Conservation (phyloP, 2,797 vertebrate species). For the Falco naumanni region DNA sequence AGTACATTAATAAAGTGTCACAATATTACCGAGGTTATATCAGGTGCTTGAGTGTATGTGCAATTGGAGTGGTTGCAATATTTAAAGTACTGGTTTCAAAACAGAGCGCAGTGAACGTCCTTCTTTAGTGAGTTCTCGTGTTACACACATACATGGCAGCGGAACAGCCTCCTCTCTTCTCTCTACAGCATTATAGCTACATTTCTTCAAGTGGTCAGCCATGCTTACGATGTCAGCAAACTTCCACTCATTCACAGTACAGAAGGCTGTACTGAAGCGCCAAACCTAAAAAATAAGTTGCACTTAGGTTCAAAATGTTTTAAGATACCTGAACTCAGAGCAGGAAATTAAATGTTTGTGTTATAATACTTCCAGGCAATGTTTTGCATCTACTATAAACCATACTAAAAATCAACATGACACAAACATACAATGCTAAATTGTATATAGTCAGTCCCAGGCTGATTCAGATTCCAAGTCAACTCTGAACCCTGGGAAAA, state of each 20-base stretch:
- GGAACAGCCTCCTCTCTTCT: constrained; percentile 93
- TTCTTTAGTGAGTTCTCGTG: constrained; percentile 95
- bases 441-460: background rate
- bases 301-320: constrained; percentile 53
- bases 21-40: constrained; percentile 76
- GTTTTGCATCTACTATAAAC: background rate
- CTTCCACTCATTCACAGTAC: constrained; percentile 97
- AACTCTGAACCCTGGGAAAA: background rate
- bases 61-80: constrained; percentile 58
- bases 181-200: constrained; percentile 91
- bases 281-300: constrained; percentile 87
- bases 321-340: background rate
- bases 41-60: constrained; percentile 77
- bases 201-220: constrained; percentile 98
- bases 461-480: background rate
- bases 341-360: background rate
- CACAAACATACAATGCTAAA: background rate
- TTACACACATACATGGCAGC: constrained; percentile 98
- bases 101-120: constrained; percentile 94
- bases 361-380: background rate
- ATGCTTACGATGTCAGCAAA: constrained; percentile 98
- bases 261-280: constrained; percentile 98
- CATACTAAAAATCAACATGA: background rate
- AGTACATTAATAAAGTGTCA: constrained; percentile 84
- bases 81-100: constrained; percentile 94